phyloP scores from a whole-genome alignment of 2,888 invertebrate genomes.

The Ecliptopera silaceata region DNA sequence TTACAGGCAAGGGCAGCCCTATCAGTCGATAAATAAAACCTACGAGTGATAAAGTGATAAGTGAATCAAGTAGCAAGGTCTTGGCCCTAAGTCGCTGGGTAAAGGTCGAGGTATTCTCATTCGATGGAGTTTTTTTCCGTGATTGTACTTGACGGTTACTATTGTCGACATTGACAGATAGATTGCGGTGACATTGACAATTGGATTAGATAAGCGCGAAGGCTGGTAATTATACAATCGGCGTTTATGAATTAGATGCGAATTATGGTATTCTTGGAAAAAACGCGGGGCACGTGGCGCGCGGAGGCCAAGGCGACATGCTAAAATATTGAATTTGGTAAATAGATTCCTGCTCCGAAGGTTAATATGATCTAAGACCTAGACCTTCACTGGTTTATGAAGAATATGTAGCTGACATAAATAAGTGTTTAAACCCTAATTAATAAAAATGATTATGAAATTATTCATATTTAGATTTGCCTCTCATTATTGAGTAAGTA shows the following conservation, averaged over 20 bases:
- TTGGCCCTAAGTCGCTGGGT: constrained; percentile 62
- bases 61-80: constrained; percentile 64
- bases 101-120: constrained; percentile 70
- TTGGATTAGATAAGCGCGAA: constrained; percentile 28
- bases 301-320: constrained; percentile 5
- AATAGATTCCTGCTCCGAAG: not conserved
- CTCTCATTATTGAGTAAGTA: too few relatives aligned
- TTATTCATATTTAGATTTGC: too few relatives aligned
- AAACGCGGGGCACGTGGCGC: too few relatives aligned
- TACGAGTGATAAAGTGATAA: constrained; percentile 62
- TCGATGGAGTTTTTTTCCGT: constrained; percentile 46
- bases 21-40: constrained; percentile 65
- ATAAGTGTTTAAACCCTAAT: too few relatives aligned
- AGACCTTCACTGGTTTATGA: too few relatives aligned
- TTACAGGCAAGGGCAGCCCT: constrained; percentile 68
- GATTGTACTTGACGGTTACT: constrained; percentile 28
- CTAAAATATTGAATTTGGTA: not conserved
- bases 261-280: constrained; percentile 5
- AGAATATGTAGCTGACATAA: too few relatives aligned
- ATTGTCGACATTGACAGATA: constrained; percentile 34
- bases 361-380: not conserved
- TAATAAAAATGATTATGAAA: too few relatives aligned
- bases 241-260: constrained; percentile 9
- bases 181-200: constrained; percentile 15
- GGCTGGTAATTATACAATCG: constrained; percentile 24